These are phyloP conservation scores for Dendrocincla fuliginosa DNA, from an alignment of 2,797 vertebrate species.

Conservation along the genomic window DNA sequence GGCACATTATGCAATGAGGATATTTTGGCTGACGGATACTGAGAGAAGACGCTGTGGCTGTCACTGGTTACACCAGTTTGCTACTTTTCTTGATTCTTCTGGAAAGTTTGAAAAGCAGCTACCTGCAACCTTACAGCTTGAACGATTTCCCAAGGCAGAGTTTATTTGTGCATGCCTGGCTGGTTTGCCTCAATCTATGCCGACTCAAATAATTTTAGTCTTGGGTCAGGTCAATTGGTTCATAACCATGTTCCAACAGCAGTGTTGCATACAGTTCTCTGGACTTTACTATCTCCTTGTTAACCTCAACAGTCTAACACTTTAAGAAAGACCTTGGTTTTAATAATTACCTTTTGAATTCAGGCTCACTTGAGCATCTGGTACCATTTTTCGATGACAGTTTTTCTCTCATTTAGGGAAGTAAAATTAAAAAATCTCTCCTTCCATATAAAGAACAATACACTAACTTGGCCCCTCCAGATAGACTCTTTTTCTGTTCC, in stretches of 20 bases:
- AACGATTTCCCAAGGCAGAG: not conserved
- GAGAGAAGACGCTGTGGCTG: not conserved
- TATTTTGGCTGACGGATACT: not conserved
- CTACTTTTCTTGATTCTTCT: not conserved
- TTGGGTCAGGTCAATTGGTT: not conserved
- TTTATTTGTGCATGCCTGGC: not conserved
- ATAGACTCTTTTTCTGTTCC: not conserved
- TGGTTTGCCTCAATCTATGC: not conserved
- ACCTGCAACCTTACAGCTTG: not conserved
- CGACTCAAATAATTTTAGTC: not conserved
- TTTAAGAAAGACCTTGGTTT: not conserved
- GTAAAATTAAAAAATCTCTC: not conserved
- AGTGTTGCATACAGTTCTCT: fast-evolving
- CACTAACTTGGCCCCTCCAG: not conserved
- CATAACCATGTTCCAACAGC: not conserved
- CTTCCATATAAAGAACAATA: not conserved
- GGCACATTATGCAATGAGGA: fast-evolving
- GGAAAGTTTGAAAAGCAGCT: not conserved
- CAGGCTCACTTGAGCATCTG: not conserved
- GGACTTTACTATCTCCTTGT: not conserved
- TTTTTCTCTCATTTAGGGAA: not conserved
- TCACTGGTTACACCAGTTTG: not conserved
- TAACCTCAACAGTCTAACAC: not conserved
- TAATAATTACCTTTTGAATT: not conserved
- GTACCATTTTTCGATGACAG: not conserved